Conservation (phyloP, 2,888 invertebrate genomes). For the Clivina fossor region DNA sequence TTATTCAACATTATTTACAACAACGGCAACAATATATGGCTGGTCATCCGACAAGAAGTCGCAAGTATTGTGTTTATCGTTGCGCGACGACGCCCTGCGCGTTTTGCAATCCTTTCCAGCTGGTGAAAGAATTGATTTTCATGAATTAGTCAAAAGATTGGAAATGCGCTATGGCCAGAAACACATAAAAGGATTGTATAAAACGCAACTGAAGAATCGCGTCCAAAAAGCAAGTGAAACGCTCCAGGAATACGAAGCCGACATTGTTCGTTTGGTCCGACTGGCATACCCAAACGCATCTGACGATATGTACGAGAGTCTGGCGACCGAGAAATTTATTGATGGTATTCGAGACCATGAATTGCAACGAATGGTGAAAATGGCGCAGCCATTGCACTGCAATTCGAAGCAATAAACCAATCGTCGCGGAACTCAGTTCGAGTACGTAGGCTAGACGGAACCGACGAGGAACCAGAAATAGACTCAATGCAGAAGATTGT, state of each 20-base stretch:
- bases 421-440: neutral
- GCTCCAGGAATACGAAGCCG: neutral
- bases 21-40: neutral
- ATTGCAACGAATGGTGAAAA: neutral
- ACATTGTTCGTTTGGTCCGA: neutral
- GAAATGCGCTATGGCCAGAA: conserved; percentile 4
- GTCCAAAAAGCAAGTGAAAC: neutral
- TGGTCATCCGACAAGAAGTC: conserved; percentile 8
- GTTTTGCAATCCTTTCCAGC: neutral
- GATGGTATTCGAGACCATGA: neutral
- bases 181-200: conserved; percentile 4
- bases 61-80: neutral
- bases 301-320: neutral
- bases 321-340: neutral
- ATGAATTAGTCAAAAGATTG: neutral
- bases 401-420: neutral
- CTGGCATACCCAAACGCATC: neutral
- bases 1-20: conserved; percentile 3
- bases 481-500: neutral
- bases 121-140: neutral
- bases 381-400: neutral
- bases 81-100: neutral
- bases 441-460: neutral
- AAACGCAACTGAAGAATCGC: neutral
- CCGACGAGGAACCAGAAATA: neutral